Evolutionary conservation across 2,113 vertebrate genomes (phyloP).

Genomic region (Cebidichthys violaceus): DNA sequence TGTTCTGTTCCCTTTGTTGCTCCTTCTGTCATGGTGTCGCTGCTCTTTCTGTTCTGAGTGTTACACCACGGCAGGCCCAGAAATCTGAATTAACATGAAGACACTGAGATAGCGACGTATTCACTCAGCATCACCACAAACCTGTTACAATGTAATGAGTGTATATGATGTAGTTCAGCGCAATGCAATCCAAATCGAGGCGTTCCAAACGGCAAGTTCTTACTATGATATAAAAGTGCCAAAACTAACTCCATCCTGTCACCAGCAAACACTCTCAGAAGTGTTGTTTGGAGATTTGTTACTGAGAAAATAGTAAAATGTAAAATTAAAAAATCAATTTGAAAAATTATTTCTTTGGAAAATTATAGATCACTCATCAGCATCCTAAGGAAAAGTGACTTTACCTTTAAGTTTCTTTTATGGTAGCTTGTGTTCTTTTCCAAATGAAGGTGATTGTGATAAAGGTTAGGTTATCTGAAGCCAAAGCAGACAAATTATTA

Average conservation of each 20-base stretch:
- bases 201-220: neutral
- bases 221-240: neutral
- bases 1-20: slow-evolving; percentile 73
- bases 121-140: slow-evolving; percentile 27
- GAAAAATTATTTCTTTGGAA: neutral
- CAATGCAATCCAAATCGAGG: slow-evolving; percentile 16
- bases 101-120: neutral
- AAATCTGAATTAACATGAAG: slow-evolving; percentile 18
- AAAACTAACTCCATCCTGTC: neutral
- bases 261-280: neutral
- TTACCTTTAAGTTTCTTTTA: too few species aligned
- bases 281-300: neutral
- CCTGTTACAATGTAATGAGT: slow-evolving; percentile 15
- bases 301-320: neutral
- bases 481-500: neutral
- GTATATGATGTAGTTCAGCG: neutral
- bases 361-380: neutral
- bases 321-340: neutral
- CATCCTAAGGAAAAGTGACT: neutral
- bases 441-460: neutral
- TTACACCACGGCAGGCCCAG: slow-evolving; percentile 64
- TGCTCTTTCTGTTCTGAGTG: slow-evolving; percentile 60
- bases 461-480: neutral
- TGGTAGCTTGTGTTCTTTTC: neutral
- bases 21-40: slow-evolving; percentile 72